phyloP scores from a whole-genome alignment of 2,888 invertebrate species.

The Hymenopus coronatus region DNA sequence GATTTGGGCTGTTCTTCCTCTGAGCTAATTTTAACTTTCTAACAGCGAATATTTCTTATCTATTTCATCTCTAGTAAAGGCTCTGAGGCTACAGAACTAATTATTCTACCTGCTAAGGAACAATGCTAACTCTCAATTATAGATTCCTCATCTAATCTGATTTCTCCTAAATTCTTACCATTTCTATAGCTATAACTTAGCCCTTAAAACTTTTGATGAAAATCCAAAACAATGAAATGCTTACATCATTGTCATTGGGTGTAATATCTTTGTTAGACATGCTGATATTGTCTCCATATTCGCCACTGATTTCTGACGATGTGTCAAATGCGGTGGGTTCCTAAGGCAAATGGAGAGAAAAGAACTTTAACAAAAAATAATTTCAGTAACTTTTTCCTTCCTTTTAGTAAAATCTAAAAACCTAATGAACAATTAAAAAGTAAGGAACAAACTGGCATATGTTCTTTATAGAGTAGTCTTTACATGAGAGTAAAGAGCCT shows the following conservation, averaged over 20 bases:
- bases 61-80: neutral
- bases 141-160: neutral
- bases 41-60: neutral
- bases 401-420: neutral
- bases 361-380: neutral
- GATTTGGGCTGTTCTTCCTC: too few species aligned
- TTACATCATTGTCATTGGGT: neutral
- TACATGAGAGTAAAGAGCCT: neutral
- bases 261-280: constrained; percentile 56
- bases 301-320: constrained; percentile 71
- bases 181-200: neutral
- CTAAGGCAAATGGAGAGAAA: constrained; percentile 38
- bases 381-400: neutral
- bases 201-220: neutral
- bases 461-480: neutral
- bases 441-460: neutral
- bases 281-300: constrained; percentile 82
- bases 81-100: neutral
- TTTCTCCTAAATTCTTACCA: neutral
- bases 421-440: neutral
- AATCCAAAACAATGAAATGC: neutral
- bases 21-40: neutral
- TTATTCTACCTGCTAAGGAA: neutral
- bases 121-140: neutral
- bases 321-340: constrained; percentile 61